Conservation (phyloP, 2,888 invertebrate species). For the Dermolepida albohirtum region DNA sequence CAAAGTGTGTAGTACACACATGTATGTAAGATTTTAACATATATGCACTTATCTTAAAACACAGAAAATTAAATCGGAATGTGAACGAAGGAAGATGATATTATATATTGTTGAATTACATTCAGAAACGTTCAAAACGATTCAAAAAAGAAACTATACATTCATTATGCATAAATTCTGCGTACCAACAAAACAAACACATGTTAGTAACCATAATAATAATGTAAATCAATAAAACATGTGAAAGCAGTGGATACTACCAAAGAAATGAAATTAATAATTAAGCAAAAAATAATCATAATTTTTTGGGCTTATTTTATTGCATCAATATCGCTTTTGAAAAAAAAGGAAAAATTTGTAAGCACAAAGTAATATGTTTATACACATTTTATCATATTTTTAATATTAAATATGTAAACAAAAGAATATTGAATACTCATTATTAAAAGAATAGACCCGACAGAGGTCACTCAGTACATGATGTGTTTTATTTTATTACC, state of each 20-base stretch:
- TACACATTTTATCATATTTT: constrained; percentile 66
- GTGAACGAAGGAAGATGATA: too few species aligned
- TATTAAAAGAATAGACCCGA: constrained; percentile 36
- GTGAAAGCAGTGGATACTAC: neutral
- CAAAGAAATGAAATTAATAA: neutral
- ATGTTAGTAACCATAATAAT: constrained; percentile 29
- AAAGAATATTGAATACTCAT: constrained; percentile 46
- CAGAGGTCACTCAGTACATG: constrained; percentile 20
- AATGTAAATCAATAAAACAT: constrained; percentile 23
- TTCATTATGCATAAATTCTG: constrained; percentile 1
- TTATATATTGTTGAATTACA: too few species aligned
- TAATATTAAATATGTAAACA: constrained; percentile 57
- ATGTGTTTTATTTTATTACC: constrained; percentile 23
- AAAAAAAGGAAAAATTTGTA: constrained; percentile 59
- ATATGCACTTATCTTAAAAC: too few species aligned
- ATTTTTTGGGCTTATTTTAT: constrained; percentile 50
- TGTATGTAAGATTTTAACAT: too few species aligned
- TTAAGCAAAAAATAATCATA: constrained; percentile 31
- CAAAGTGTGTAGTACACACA: too few species aligned
- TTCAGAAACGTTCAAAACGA: neutral
- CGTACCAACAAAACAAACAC: constrained; percentile 32
- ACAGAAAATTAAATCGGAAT: too few species aligned
- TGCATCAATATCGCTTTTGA: constrained; percentile 56
- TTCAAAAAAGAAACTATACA: constrained; percentile 17
- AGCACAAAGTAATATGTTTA: constrained; percentile 64